A percentile compares a stretch with the other conserved stretches of the same genome.
Conservation (phyloP, 2,888 invertebrate genomes). For the Hydrotaea diabolus region DNA sequence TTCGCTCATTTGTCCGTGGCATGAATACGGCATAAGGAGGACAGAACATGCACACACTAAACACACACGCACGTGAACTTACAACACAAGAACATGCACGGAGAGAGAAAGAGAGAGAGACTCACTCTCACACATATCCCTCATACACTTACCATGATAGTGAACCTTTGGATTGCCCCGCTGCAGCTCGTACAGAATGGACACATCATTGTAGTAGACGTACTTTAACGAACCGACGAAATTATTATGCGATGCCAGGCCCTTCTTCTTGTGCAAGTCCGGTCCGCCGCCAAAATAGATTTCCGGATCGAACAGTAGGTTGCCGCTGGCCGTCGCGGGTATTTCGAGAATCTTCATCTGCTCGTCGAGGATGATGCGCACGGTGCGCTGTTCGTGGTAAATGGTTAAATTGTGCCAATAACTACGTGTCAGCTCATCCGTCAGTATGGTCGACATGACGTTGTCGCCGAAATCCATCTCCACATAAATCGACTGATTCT, state of each 20-base stretch:
- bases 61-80: background rate
- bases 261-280: constrained; percentile 90
- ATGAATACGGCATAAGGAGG: background rate
- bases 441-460: constrained; percentile 86
- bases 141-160: constrained; percentile 83
- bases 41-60: background rate
- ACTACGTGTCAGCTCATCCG: constrained; percentile 87
- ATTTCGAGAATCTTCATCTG: constrained; percentile 87
- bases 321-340: constrained; percentile 82
- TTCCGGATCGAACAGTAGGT: constrained; percentile 95
- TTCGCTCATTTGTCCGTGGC: constrained; percentile 23
- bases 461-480: constrained; percentile 94
- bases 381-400: constrained; percentile 87
- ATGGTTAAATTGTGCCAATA: constrained; percentile 96
- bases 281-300: constrained; percentile 96
- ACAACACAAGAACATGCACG: background rate
- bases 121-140: background rate
- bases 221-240: constrained; percentile 95
- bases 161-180: constrained; percentile 92
- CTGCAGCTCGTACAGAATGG: constrained; percentile 93
- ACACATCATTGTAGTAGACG: constrained; percentile 95
- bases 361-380: constrained; percentile 89
- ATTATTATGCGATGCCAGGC: constrained; percentile 90
- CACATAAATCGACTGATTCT: constrained; percentile 90
- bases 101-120: no score